Evolutionary conservation across 1,140 invertebrate genomes (phyloP).

Genomic region (Mizuhopecten yessoensis): DNA sequence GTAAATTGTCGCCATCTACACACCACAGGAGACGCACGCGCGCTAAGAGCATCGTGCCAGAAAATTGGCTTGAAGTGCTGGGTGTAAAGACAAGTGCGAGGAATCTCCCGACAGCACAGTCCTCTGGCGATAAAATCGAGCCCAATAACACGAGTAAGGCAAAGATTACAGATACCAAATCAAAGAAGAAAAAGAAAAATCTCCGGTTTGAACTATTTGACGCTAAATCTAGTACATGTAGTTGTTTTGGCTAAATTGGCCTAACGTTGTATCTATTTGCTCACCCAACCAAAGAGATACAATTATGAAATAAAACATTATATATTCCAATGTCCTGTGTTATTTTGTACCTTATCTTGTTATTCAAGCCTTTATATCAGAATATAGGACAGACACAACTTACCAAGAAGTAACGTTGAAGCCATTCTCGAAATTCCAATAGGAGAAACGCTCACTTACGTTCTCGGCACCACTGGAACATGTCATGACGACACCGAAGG

Average conservation of each 20-base stretch:
- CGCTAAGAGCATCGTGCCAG: neutral
- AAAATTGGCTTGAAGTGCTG: neutral
- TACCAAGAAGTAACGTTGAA: too few relatives aligned
- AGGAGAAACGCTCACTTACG: too few relatives aligned
- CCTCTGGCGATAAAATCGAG: neutral
- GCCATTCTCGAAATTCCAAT: too few relatives aligned
- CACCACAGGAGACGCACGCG: neutral
- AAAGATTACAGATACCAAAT: neutral
- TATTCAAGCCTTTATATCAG: too few relatives aligned
- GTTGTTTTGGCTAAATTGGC: constrained; percentile 9
- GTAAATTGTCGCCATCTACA: neutral
- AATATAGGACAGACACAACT: too few relatives aligned
- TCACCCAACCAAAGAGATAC: too few relatives aligned
- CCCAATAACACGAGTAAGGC: neutral
- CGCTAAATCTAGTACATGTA: neutral
- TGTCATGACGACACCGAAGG: too few relatives aligned
- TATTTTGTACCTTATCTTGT: too few relatives aligned
- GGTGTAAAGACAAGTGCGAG: neutral
- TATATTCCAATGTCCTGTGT: too few relatives aligned
- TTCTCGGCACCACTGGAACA: too few relatives aligned
- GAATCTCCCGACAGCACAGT: neutral
- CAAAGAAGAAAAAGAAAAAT: neutral
- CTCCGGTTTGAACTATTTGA: neutral
- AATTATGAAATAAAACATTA: too few relatives aligned
- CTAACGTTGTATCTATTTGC: too few relatives aligned